Evolutionary conservation across 2,113 vertebrate species (phyloP).

Genomic region (Sorex fumeus): DNA sequence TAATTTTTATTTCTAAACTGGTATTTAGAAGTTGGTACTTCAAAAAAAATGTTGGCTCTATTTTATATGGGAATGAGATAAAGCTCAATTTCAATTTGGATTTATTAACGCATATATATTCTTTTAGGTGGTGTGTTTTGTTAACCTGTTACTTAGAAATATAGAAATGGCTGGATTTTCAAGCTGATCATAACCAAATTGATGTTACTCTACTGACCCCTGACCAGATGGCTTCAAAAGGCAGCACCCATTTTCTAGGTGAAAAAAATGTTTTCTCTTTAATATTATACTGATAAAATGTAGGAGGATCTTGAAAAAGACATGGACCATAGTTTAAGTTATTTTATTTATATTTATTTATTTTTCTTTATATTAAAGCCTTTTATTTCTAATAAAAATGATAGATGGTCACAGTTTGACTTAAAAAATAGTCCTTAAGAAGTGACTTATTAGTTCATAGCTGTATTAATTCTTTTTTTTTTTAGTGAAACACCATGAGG

Average conservation of each 20-base stretch:
- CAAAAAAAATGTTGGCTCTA: constrained; percentile 19
- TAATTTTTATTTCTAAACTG: constrained; percentile 1
- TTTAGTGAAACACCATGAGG: too few species aligned
- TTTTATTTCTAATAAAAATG: neutral
- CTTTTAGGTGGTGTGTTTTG: constrained; percentile 57
- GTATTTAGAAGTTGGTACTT: too few species aligned
- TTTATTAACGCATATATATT: constrained; percentile 56
- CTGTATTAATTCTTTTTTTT: neutral
- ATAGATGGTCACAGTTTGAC: neutral
- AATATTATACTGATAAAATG: constrained; percentile 45
- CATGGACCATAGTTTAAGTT: neutral
- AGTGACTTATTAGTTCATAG: too few species aligned
- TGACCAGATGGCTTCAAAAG: constrained; percentile 54
- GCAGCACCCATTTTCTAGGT: constrained; percentile 38
- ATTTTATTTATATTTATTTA: too few species aligned
- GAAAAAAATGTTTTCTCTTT: constrained; percentile 45
- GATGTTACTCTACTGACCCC: constrained; percentile 27
- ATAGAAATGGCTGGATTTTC: constrained; percentile 59
- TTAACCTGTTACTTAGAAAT: neutral
- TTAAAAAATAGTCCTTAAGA: neutral
- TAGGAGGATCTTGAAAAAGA: constrained; percentile 55
- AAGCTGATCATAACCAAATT: constrained; percentile 57
- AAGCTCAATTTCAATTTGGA: constrained; percentile 56
- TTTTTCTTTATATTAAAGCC: neutral
- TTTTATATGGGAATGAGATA: constrained; percentile 63